phyloP scores from a whole-genome alignment of 1,140 invertebrate genomes.

The Procambarus virginalis region DNA sequence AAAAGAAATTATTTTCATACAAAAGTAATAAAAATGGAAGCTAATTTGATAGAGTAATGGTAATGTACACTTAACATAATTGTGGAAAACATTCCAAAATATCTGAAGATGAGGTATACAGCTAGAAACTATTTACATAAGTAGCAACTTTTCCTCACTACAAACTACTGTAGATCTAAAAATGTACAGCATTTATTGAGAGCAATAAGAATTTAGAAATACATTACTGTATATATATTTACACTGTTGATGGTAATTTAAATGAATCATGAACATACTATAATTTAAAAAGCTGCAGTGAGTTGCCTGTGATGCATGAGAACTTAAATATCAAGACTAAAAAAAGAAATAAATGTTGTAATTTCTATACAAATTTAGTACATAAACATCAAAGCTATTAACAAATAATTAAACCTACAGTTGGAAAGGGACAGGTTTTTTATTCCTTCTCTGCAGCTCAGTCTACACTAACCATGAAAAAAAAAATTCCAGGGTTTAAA shows the following conservation, averaged over 20 bases:
- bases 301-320: not conserved
- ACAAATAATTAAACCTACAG: not conserved
- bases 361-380: not conserved
- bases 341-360: not conserved
- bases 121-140: not conserved
- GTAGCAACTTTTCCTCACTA: not conserved
- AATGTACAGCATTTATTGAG: not conserved
- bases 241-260: not conserved
- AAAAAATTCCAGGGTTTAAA: slow-evolving; percentile 9
- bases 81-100: not conserved
- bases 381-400: not conserved
- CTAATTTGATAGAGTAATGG: not conserved
- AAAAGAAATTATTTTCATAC: not conserved
- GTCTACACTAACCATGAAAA: not conserved
- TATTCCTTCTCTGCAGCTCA: not conserved
- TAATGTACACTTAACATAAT: not conserved
- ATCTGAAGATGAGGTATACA: not conserved
- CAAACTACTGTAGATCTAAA: not conserved
- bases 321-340: not conserved
- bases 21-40: not conserved
- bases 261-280: not conserved
- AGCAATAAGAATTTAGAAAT: not conserved
- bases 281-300: not conserved
- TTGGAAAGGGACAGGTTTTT: not conserved
- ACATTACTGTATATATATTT: not conserved